Base-by-base conservation (phyloP, 2,888 invertebrate genomes). In the Brenthis daphne region DNA sequence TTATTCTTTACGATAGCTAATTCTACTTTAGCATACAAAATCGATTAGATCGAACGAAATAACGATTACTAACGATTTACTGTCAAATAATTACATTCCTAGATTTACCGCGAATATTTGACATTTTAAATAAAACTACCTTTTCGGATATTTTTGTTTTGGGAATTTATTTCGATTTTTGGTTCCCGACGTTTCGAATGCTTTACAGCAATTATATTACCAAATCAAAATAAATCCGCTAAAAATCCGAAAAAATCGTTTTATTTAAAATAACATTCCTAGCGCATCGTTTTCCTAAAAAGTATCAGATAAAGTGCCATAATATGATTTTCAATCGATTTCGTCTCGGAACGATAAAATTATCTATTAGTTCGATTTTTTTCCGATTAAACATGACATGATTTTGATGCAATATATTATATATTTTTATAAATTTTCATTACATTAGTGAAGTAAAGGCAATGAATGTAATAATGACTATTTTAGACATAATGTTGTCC, bases 31-130 rank as follows among this genome's bases (percentile, higher is more conserved):
- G 14, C 51, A 54, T 43, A 3, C 61, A 53, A 63, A 57, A 53
- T 43, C 53, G 63, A 63, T 20, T 63, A 43, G 63, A 63, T 63
- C 63, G 63, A 63, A 63, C 63, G 63, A 63, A 53, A 63, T 53
- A 43, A 24, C 53, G 43, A 63, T 54, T 54, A 37, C 6, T 51
- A 43, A 37, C 14, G 37, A 20, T 43, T 20, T 43, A 11, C 16
- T 50, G 29, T 60, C 60, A 60, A 14, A 60, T 29, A 11, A 60
- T 24, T 60, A 60, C 60, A 60, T 58, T 48, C 58, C 48, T 48
- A 14, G 29, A 29, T 29, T 29, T 29, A 29, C 29, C 29, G 29
- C 29, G 29, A 29, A 29, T 4, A 29, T 29, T 29, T 29, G 5
- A 29, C 4, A 29, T 29, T 29, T 29, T 29, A 29, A 29, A 4